Base-by-base conservation (phyloP, 2,113 vertebrate genomes). In the Sakesphorus luctuosus region DNA sequence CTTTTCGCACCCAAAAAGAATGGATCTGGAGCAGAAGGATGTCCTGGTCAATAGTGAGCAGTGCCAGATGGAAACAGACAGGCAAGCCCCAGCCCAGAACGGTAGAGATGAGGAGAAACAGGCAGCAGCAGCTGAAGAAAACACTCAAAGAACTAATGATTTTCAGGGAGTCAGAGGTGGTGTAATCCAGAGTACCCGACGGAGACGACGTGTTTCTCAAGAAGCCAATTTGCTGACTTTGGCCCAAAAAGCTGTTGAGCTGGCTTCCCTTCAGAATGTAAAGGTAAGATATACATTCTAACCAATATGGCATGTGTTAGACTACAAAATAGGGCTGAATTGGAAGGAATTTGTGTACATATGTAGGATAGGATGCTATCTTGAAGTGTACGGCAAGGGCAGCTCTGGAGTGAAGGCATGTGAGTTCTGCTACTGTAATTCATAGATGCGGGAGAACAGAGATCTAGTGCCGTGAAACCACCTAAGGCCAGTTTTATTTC, bases 201-300 rank as follows among this genome's bases (percentile, higher is more conserved):
- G 99, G 93, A 98, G 98, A 69, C 98, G 99, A 24, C 98, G 99
- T 93, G 98, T 98, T 21, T 99, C 99, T 58, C 99, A 99, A 96
- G 99, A 99, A 95, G 99, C 98, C 88, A 99, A 99, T 96, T 97
- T 99, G 96, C 98, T 99, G 95, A 99, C 99, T 28, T 96, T 99
- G 68, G 99, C 99, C 44, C 99, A 99, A 92, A 99, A 99, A 96
- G 99, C 99, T 23, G 99, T 98, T 6, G 99, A 99, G 93, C 98
- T 99, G 98, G 99, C 99, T 96, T 99, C 98, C 7, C 97, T 99
- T 62, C 99, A 98, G 90, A 96, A 96, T 29, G 61, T 97, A 74
- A 98, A 98, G 98, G 98, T 98, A 89, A 97, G 67, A 18, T 50
- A 17, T 58, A 25, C 44, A 10, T 53, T 33, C 73, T 87, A 65